Percentiles rank a stretch among this genome's conserved stretches.
Evolutionary conservation across 2,113 vertebrate species (phyloP).

Genomic region (Formicarius rufipectus): DNA sequence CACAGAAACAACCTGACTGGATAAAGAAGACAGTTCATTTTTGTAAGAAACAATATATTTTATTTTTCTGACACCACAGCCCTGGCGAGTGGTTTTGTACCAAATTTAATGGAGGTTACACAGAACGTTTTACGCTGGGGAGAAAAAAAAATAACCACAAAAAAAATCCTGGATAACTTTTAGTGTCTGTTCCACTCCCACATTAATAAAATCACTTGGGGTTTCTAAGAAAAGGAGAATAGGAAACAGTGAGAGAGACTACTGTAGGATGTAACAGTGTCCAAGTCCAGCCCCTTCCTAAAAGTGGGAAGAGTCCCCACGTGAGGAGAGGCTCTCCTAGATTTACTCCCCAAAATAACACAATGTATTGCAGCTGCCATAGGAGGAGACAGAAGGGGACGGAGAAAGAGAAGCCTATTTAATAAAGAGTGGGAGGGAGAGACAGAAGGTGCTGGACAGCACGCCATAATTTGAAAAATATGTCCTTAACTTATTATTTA

Average conservation of each 20-base stretch:
- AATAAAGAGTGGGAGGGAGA: constrained; percentile 72
- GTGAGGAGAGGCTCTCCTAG: constrained; percentile 66
- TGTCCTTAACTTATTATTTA: constrained; percentile 75
- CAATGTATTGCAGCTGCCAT: constrained; percentile 80
- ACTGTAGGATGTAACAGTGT: constrained; percentile 72
- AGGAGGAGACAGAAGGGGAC: constrained; percentile 64
- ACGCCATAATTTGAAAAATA: constrained; percentile 77
- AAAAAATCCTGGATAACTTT: constrained; percentile 82
- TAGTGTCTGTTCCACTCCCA: constrained; percentile 84
- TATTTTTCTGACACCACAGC: constrained; percentile 99
- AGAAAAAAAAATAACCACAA: constrained; percentile 84
- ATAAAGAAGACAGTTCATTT: constrained; percentile 65
- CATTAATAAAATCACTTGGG: constrained; percentile 79
- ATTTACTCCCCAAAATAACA: constrained; percentile 72
- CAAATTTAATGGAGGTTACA: constrained; percentile 99
- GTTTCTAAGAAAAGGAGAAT: constrained; percentile 79
- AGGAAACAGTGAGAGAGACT: constrained; percentile 73
- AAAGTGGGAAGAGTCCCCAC: constrained; percentile 59
- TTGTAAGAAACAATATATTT: constrained; percentile 99
- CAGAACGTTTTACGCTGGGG: constrained; percentile 97
- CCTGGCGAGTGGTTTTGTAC: constrained; percentile 95
- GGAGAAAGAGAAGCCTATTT: constrained; percentile 59
- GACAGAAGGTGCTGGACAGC: constrained; percentile 75
- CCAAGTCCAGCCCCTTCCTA: constrained; percentile 69
- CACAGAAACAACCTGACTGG: neutral